These are phyloP conservation scores for Brachionus asplanchnoidis DNA, from an alignment of 1,140 invertebrate genomes.

Conservation along the genomic window DNA sequence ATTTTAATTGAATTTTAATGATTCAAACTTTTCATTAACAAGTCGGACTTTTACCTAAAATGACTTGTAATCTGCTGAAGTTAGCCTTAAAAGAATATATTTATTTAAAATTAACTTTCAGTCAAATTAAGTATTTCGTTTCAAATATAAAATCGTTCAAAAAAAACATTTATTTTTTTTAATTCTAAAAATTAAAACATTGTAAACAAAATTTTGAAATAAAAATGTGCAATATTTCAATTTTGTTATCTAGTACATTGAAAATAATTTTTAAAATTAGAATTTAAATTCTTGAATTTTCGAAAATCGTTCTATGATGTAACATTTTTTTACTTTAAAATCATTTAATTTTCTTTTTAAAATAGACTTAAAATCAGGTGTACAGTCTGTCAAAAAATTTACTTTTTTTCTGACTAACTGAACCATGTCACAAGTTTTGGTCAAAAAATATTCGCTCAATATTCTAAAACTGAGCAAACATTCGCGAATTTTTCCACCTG, in stretches of 20 bases:
- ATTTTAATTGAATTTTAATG: too few relatives aligned
- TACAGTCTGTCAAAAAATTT: background rate
- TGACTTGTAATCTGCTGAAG: too few relatives aligned
- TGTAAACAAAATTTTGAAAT: background rate
- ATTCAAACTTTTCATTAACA: too few relatives aligned
- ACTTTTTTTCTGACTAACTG: background rate
- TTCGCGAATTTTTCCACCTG: background rate
- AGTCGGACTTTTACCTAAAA: too few relatives aligned
- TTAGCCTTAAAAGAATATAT: too few relatives aligned
- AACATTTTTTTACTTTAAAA: background rate
- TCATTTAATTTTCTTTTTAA: background rate
- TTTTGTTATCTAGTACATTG: background rate
- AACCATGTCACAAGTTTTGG: constrained; percentile 29
- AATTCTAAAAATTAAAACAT: background rate
- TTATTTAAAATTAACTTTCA: too few relatives aligned
- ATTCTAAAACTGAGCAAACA: background rate
- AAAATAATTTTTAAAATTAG: background rate
- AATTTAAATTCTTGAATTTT: constrained; percentile 14
- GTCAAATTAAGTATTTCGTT: too few relatives aligned
- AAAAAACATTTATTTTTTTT: too few relatives aligned
- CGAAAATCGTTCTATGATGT: background rate
- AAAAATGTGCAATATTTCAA: background rate
- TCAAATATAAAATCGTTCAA: too few relatives aligned
- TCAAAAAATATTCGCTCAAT: background rate
- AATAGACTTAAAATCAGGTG: background rate